Conservation (phyloP, 2,888 invertebrate genomes). For the Hydroisotoma schaefferi region DNA sequence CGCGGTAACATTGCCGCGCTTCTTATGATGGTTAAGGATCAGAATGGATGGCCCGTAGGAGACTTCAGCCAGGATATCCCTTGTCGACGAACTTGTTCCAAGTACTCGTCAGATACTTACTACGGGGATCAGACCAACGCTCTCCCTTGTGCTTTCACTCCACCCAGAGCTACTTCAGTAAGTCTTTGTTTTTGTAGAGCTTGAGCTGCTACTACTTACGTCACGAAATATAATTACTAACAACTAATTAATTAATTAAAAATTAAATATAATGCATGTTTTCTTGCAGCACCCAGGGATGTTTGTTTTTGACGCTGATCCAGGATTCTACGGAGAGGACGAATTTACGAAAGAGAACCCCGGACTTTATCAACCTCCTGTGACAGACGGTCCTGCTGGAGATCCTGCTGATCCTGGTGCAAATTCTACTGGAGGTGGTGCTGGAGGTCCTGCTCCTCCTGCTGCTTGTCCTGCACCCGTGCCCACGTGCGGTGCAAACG, state of each 20-base stretch:
- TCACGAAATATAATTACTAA: not conserved
- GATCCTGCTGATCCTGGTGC: too few species aligned
- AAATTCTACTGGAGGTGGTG: too few species aligned
- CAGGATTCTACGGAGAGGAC: slow-evolving; percentile 19
- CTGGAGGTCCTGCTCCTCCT: too few species aligned
- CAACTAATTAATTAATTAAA: not conserved
- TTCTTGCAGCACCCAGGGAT: slow-evolving; percentile 28
- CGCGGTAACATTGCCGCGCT: slow-evolving; percentile 21
- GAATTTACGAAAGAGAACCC: not conserved
- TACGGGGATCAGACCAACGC: slow-evolving; percentile 29
- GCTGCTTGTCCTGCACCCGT: too few species aligned
- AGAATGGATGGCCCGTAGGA: slow-evolving; percentile 33
- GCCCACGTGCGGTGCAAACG: too few species aligned
- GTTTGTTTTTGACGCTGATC: slow-evolving; percentile 32
- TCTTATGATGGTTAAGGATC: slow-evolving; percentile 37
- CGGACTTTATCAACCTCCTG: too few species aligned
- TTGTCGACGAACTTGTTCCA: slow-evolving; percentile 20
- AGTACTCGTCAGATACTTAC: slow-evolving; percentile 19
- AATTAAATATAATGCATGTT: not conserved
- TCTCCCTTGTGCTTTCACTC: slow-evolving; percentile 32
- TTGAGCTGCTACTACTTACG: too few species aligned
- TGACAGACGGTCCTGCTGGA: too few species aligned
- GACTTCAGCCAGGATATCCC: slow-evolving; percentile 29
- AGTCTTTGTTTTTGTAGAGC: not conserved
- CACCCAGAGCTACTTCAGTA: slow-evolving; percentile 25